Evolutionary conservation across 2,888 invertebrate genomes (phyloP).

Genomic region (Bursaphelenchus okinawaensis): DNA sequence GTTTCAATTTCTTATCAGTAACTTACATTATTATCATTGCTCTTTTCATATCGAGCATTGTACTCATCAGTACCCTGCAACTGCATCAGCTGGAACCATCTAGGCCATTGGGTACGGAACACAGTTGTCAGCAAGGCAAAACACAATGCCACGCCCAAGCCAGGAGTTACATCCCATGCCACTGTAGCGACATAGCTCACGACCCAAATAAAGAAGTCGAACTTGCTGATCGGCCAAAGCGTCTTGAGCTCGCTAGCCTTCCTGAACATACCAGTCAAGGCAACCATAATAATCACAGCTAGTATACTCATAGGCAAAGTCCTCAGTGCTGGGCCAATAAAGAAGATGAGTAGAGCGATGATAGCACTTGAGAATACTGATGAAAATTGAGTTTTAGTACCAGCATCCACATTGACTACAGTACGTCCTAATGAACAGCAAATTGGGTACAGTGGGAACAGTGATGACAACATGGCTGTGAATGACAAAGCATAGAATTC

Average conservation of each 20-base stretch:
- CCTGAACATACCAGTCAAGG: slow-evolving; percentile 71
- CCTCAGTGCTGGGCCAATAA: slow-evolving; percentile 76
- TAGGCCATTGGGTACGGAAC: slow-evolving; percentile 54
- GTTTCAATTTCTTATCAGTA: too few species aligned
- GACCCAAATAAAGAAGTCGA: slow-evolving; percentile 50
- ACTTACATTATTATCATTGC: slow-evolving; percentile 24
- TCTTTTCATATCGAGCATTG: slow-evolving; percentile 60
- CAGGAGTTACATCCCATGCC: slow-evolving; percentile 54
- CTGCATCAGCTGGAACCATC: slow-evolving; percentile 50
- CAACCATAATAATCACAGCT: slow-evolving; percentile 75
- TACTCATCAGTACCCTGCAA: slow-evolving; percentile 50
- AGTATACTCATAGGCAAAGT: slow-evolving; percentile 75
- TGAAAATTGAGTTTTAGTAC: slow-evolving; percentile 74
- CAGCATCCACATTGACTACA: slow-evolving; percentile 75
- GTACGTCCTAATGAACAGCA: slow-evolving; percentile 63
- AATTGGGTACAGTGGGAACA: slow-evolving; percentile 62
- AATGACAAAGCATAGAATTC: slow-evolving; percentile 50
- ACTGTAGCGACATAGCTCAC: slow-evolving; percentile 55
- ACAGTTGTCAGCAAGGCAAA: slow-evolving; percentile 57
- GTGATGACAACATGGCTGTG: slow-evolving; percentile 68
- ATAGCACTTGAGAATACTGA: slow-evolving; percentile 73
- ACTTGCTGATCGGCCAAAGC: slow-evolving; percentile 55
- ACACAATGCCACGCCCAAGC: slow-evolving; percentile 47
- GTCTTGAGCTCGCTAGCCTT: slow-evolving; percentile 46
- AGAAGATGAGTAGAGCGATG: slow-evolving; percentile 73